These are phyloP conservation scores for Cephus cinctus DNA, from an alignment of 1,140 invertebrate species.

Conservation along the genomic window DNA sequence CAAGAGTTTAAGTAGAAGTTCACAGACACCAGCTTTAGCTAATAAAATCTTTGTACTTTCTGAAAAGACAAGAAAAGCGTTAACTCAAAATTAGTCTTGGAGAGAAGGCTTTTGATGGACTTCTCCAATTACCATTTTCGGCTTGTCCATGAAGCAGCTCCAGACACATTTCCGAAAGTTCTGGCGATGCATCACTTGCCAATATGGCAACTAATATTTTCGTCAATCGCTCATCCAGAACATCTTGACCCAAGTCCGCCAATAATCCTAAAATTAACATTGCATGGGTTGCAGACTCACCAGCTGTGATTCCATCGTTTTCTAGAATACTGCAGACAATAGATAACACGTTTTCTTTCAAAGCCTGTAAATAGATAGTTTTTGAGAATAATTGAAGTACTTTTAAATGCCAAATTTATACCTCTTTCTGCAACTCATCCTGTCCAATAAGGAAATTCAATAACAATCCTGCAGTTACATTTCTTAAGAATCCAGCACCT, in stretches of 20 bases:
- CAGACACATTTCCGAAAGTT: constrained; percentile 73
- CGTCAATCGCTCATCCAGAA: constrained; percentile 37
- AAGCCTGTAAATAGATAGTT: constrained; percentile 48
- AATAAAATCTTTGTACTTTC: constrained; percentile 75
- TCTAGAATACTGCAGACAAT: constrained; percentile 59
- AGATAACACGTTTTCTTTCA: constrained; percentile 68
- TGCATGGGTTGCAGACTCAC: constrained; percentile 66
- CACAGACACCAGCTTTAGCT: constrained; percentile 72
- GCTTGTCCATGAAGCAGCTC: constrained; percentile 73
- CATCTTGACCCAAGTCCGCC: constrained; percentile 62
- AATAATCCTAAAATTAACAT: constrained; percentile 73
- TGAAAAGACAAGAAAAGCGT: too few relatives aligned
- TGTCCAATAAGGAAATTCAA: constrained; percentile 79
- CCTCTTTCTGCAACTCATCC: constrained; percentile 60
- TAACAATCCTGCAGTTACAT: constrained; percentile 69
- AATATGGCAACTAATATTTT: constrained; percentile 40
- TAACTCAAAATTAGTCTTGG: constrained; percentile 7
- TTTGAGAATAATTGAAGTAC: constrained; percentile 2
- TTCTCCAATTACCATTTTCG: constrained; percentile 63
- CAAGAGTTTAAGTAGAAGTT: constrained; percentile 71
- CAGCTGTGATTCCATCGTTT: constrained; percentile 45
- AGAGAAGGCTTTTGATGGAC: constrained; percentile 14
- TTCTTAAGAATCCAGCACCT: constrained; percentile 41
- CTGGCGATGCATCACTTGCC: constrained; percentile 47
- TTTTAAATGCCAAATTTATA: constrained; percentile 14